Evolutionary conservation across 1,140 invertebrate genomes (phyloP).

Genomic region (Panagrolaimus sp.): DNA sequence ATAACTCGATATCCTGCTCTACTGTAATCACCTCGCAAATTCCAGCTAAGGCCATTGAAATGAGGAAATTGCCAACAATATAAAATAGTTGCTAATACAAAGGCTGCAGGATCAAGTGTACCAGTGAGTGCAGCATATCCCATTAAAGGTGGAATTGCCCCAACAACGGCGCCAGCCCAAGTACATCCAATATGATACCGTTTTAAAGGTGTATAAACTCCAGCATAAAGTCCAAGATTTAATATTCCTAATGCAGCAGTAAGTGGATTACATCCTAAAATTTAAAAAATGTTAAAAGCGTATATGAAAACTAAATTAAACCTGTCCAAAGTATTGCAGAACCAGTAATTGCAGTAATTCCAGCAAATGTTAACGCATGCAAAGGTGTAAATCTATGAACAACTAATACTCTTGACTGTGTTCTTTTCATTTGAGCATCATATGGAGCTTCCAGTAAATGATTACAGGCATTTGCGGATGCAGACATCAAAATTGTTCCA

Average conservation of each 20-base stretch:
- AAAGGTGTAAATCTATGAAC: constrained; percentile 68
- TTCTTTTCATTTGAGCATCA: constrained; percentile 95
- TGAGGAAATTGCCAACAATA: constrained; percentile 99
- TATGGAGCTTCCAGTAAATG: constrained; percentile 94
- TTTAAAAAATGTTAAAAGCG: constrained; percentile 11
- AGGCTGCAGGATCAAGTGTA: constrained; percentile 66
- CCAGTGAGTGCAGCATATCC: constrained; percentile 88
- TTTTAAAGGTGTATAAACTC: constrained; percentile 94
- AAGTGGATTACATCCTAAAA: constrained; percentile 68
- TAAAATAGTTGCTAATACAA: constrained; percentile 76
- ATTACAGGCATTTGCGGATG: constrained; percentile 89
- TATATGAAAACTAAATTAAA: constrained; percentile 61
- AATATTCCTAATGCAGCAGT: constrained; percentile 79
- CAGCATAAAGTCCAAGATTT: constrained; percentile 86
- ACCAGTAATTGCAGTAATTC: constrained; percentile 39
- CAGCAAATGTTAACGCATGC: constrained; percentile 53
- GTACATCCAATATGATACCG: constrained; percentile 88
- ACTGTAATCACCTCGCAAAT: constrained; percentile 81
- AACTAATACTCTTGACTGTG: constrained; percentile 90
- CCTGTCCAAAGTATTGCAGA: constrained; percentile 62
- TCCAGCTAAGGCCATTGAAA: constrained; percentile 97
- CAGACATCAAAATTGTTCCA: constrained; percentile 83
- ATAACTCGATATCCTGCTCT: constrained; percentile 95
- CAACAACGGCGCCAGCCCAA: constrained; percentile 88
- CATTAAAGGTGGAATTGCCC: constrained; percentile 95